Percentiles rank a stretch among this genome's conserved stretches.
These are phyloP conservation scores for Fragum fragum DNA, from an alignment of 2,888 invertebrate genomes.

Conservation along the genomic window DNA sequence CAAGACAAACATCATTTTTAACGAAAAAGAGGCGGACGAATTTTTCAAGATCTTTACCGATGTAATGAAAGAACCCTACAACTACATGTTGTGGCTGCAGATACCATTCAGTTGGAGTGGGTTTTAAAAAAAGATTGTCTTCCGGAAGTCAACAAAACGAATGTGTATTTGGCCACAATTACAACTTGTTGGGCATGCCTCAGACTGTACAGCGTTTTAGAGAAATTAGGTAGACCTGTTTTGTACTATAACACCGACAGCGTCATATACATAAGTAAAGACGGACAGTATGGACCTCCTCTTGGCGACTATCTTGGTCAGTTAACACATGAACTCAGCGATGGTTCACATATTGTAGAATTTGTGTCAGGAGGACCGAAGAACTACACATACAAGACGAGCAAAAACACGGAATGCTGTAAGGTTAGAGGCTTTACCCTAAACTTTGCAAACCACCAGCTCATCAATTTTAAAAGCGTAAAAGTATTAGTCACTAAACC, in stretches of 20 bases:
- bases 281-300: conserved; percentile 36
- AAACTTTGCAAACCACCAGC: conserved; percentile 59
- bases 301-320: conserved; percentile 39
- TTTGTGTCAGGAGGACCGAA: conserved; percentile 44
- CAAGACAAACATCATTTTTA: conserved; percentile 28
- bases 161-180: conserved; percentile 38
- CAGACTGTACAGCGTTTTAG: conserved; percentile 42
- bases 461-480: conserved; percentile 46
- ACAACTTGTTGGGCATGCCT: conserved; percentile 46
- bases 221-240: conserved; percentile 30
- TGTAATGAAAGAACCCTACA: conserved; percentile 21
- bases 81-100: conserved; percentile 32
- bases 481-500: conserved; percentile 33
- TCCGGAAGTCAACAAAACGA: conserved; percentile 46
- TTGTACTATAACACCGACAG: conserved; percentile 40
- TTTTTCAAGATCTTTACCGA: conserved; percentile 43
- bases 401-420: conserved; percentile 45
- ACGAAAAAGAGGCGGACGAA: conserved; percentile 32
- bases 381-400: conserved; percentile 40
- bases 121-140: conserved; percentile 22
- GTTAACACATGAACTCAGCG: conserved; percentile 28
- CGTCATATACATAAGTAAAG: conserved; percentile 39
- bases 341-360: conserved; percentile 32
- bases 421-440: conserved; percentile 77
- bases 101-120: conserved; percentile 40